Evolutionary conservation across 2,888 invertebrate genomes (phyloP).

Genomic region (Abrostola tripartita): DNA sequence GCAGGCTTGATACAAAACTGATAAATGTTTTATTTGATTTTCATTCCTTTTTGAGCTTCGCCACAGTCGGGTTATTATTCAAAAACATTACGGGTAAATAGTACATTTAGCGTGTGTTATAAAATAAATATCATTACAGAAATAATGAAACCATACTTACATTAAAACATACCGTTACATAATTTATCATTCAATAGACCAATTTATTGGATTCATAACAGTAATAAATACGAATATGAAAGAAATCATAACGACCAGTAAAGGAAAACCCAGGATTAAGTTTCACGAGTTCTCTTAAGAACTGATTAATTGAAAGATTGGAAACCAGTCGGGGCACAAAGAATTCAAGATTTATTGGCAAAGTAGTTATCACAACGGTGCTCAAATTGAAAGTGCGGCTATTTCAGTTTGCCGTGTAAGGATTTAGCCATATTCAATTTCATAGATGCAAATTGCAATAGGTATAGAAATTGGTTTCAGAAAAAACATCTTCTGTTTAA

Average conservation of each 20-base stretch:
- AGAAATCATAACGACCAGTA: slow-evolving; percentile 30
- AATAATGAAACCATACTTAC: no score
- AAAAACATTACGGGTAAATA: no score
- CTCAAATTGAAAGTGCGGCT: slow-evolving; percentile 48
- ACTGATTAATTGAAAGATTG: slow-evolving; percentile 63
- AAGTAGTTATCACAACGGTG: slow-evolving; percentile 52
- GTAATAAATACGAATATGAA: slow-evolving; percentile 40
- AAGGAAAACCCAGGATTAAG: slow-evolving; percentile 51
- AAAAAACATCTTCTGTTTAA: not conserved
- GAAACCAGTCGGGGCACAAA: slow-evolving; percentile 53
- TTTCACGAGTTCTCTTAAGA: slow-evolving; percentile 52
- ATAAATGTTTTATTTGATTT: no score
- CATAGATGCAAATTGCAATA: slow-evolving; percentile 10
- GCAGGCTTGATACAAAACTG: not conserved
- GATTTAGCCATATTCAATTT: slow-evolving; percentile 25
- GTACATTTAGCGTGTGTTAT: no score
- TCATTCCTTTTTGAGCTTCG: no score
- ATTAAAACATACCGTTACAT: no score
- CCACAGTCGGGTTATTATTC: no score
- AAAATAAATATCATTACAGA: no score
- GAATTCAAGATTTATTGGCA: slow-evolving; percentile 56
- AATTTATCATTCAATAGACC: slow-evolving; percentile 5
- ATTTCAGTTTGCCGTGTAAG: slow-evolving; percentile 21
- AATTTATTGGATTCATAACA: slow-evolving; percentile 38
- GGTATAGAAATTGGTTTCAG: not conserved